Evolutionary conservation across 2,113 vertebrate genomes (phyloP).

Genomic region (Craseonycteris thonglongyai): DNA sequence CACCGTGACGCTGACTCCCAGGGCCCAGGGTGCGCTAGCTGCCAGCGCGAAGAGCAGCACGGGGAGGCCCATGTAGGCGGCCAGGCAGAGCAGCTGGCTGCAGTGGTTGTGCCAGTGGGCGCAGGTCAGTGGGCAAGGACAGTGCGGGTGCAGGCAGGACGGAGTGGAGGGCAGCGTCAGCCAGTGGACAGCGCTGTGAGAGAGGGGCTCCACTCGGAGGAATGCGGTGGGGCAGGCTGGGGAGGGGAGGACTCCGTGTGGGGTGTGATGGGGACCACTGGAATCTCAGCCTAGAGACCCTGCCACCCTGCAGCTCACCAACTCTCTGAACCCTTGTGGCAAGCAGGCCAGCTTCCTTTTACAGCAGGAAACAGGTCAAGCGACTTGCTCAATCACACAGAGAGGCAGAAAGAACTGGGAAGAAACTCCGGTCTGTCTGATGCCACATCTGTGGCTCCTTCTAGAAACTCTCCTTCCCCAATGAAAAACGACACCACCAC

Average conservation of each 20-base stretch:
- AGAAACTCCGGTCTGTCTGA: background rate
- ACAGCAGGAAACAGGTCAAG: background rate
- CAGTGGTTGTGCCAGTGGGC: slow-evolving; percentile 87
- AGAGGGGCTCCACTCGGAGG: background rate
- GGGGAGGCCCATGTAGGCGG: slow-evolving; percentile 74
- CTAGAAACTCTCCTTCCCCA: background rate
- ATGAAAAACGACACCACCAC: too few species aligned
- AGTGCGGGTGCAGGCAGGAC: slow-evolving; percentile 47
- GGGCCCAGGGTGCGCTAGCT: slow-evolving; percentile 63
- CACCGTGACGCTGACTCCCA: slow-evolving; percentile 76
- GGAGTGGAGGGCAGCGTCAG: slow-evolving; percentile 79
- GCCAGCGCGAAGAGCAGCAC: slow-evolving; percentile 81
- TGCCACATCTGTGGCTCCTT: background rate
- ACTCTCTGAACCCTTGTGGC: background rate
- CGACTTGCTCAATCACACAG: background rate
- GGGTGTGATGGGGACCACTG: too few species aligned
- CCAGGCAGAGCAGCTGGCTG: slow-evolving; percentile 82
- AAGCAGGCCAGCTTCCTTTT: background rate
- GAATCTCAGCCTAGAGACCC: background rate
- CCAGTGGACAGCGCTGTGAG: slow-evolving; percentile 87
- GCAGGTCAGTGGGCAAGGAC: slow-evolving; percentile 79
- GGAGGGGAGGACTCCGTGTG: background rate
- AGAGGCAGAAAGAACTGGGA: background rate
- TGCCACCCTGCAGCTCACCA: background rate
- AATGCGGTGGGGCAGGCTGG: rapidly evolving